phyloP scores from a whole-genome alignment of 2,888 invertebrate genomes.

The Cylindroiulus punctatus region DNA sequence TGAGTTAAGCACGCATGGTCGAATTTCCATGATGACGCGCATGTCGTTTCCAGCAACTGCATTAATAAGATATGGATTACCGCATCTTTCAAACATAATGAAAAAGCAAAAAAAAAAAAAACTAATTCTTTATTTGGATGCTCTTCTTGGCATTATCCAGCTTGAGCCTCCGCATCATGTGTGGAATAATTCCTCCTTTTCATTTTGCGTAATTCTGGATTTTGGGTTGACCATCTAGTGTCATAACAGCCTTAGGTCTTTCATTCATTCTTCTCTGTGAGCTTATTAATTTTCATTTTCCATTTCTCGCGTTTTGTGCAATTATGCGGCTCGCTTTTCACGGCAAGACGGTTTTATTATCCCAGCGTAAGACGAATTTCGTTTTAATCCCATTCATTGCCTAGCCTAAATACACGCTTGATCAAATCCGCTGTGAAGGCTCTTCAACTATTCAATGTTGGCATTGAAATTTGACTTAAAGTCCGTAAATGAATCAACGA shows the following conservation, averaged over 20 bases:
- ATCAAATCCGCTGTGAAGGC: neutral
- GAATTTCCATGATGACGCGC: neutral
- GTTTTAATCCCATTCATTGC: neutral
- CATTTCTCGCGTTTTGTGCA: conserved; percentile 1
- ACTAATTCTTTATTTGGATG: neutral
- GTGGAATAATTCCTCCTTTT: neutral
- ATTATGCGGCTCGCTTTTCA: conserved; percentile 30
- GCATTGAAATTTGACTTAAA: neutral
- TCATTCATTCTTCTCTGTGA: neutral
- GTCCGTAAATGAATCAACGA: neutral
- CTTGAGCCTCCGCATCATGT: neutral
- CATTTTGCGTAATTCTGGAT: conserved; percentile 1
- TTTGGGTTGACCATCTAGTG: conserved; percentile 3
- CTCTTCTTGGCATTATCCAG: neutral
- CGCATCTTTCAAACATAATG: neutral
- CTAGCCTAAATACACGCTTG: neutral
- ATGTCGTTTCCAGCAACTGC: neutral
- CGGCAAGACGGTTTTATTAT: conserved; percentile 37
- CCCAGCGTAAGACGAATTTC: neutral
- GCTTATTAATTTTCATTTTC: conserved; percentile 40
- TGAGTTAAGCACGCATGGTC: neutral
- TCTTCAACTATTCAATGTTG: neutral
- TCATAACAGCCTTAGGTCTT: conserved; percentile 23
- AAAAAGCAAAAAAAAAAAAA: neutral
- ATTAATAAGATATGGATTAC: neutral